Base-by-base conservation (phyloP, 2,797 vertebrate species). In the Thalassophryne amazonica region DNA sequence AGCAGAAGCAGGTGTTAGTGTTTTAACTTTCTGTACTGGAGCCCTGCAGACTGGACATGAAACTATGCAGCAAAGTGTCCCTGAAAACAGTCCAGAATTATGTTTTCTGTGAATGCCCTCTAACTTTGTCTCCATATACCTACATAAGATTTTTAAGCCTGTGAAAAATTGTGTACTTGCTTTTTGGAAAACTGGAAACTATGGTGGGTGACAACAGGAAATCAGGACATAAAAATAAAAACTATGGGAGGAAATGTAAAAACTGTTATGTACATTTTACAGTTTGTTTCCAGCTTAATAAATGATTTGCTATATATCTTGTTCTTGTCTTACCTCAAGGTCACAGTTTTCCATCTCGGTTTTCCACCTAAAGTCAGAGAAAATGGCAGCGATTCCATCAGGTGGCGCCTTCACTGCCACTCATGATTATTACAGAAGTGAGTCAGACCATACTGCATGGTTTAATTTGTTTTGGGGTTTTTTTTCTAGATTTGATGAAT, bases 331-430 rank as follows among this genome's bases (percentile, higher is more conserved):
- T 48, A 19, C 21, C 32, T 39, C 29, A 69, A 88, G 84, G 51
- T 73, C 45, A 37, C 60, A 35, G 42, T 62, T 60, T 83, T 73
- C 57, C 65, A 85, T 79, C 76, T 68, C 57, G 30, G 51, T 77
- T 76, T 64, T 69, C 18, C 46, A 78, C 4, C 41, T 27, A 36
- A 80, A 76, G 64, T 78, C 73, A 2, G 63, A 79, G 59, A 87
- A 88, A 86, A 98, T 97, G 97, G 96, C 95, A 66, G 85, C 96
- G 71, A 96, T 98, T 91, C 97, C 97, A 71, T 96, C 94, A 15
- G 90, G 90, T 49, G 95, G 97, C 77, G 98, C 97, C 4, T 95
- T 98, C 49, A 86, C 97, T 65, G 95, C 97, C 55, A 95, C 95
- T 1, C 93, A 97, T 46, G 95, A 95, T 77, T 98, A 97, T 60